Evolutionary conservation across 2,113 vertebrate species (phyloP), one percentile per base, ranked within the genome.

Genomic region (Prochilodus magdalenae): DNA sequence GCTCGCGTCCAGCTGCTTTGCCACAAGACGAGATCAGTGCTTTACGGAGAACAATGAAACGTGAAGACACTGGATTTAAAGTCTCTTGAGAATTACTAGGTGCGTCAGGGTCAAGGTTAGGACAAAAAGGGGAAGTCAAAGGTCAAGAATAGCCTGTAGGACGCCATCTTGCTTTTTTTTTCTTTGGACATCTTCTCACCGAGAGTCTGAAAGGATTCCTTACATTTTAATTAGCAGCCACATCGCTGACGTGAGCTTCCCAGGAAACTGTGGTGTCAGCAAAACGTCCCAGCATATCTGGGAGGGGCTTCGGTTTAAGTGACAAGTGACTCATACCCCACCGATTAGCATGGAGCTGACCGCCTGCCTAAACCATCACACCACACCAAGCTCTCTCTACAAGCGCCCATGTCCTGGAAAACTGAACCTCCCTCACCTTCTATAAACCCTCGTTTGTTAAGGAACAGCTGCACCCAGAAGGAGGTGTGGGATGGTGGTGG

Each of bases 81-180:
- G 91, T 90, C 91, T 92, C 90, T 84, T 85, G 53, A 91, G 89
- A 82, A 60, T 84, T 79, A 87, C 36, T 83, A 87, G 83, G 86
- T 86, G 71, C 88, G 75, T 82, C 91, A 72, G 87, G 90, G 89
- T 93, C 91, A 93, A 92, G 90, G 89, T 92, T 91, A 91, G 88
- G 88, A 86, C 87, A 88, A 88, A 87, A 88, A 87, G 85, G 88
- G 89, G 88, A 92, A 88, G 90, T 91, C 87, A 90, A 47, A 87
- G 88, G 86, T 89, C 88, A 87, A 89, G 76, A 80, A 80, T 76
- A 86, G 85, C 75, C 73, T 82, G 86, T 75, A 84, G 60, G 82
- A 81, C 60, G 85, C 75, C 59, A 53, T 59, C 67, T 47, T 7
- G 44, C 22, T 7, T 49, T 26, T 66, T 73, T 53, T 27, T 66